Conservation (phyloP, 2,888 invertebrate species). For the Thymelicus sylvestris region DNA sequence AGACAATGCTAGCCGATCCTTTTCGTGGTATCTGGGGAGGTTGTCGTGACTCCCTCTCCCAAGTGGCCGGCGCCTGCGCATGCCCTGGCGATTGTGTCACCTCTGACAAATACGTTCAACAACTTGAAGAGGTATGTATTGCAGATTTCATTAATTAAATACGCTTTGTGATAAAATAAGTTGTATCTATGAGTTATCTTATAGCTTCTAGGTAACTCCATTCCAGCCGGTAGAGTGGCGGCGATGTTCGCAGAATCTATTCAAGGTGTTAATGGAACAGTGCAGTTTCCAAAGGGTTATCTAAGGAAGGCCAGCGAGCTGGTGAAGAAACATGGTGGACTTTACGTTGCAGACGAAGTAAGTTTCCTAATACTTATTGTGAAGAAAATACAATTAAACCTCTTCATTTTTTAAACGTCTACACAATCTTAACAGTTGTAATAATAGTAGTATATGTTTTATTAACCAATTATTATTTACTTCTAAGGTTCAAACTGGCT, state of each 20-base stretch:
- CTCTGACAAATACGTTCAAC: conserved; percentile 91
- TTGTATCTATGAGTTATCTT: conserved; percentile 9
- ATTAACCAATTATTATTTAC: no score
- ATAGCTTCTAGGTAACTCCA: conserved; percentile 89
- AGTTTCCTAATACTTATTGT: not conserved
- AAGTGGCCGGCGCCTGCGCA: conserved; percentile 87
- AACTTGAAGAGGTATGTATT: conserved; percentile 86
- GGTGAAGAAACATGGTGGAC: conserved; percentile 92
- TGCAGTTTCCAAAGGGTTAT: conserved; percentile 96
- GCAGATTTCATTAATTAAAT: not conserved
- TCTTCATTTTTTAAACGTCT: no score
- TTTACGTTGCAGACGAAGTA: conserved; percentile 97
- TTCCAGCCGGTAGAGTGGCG: conserved; percentile 92
- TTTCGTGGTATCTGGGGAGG: conserved; percentile 97
- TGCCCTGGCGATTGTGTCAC: conserved; percentile 90
- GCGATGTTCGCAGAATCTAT: conserved; percentile 98
- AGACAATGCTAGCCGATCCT: conserved; percentile 96
- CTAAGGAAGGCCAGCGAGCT: conserved; percentile 91
- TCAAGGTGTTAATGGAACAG: conserved; percentile 97
- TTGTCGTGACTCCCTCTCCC: conserved; percentile 94
- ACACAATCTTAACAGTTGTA: no score
- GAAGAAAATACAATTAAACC: not conserved
- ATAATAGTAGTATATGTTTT: no score
- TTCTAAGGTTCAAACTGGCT: conserved; percentile 95
- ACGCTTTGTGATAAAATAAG: no score